Evolutionary conservation across 92 coral and sea anemone genomes (phyloP).

Genomic region (Galaxea fascicularis): DNA sequence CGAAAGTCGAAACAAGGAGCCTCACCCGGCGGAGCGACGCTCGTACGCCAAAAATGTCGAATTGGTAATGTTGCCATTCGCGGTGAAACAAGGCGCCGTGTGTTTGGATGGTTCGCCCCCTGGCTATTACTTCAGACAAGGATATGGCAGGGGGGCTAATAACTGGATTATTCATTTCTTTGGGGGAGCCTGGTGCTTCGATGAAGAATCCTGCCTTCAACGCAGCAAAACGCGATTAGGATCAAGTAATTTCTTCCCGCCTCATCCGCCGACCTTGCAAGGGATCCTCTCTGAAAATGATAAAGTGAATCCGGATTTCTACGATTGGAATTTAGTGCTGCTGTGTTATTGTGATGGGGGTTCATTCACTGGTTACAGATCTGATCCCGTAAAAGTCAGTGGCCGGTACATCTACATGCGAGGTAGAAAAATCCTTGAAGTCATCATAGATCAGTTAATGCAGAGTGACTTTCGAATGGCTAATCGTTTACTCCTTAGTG

Average conservation of each 20-base stretch:
- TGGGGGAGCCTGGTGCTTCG: conserved; percentile 95
- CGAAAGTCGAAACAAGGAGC: conserved; percentile 9
- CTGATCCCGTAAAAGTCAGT: conserved; percentile 76
- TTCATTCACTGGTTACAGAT: conserved; percentile 84
- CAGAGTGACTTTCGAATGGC: conserved; percentile 75
- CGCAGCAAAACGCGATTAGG: conserved; percentile 86
- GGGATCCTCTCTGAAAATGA: conserved; percentile 81
- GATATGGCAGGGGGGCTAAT: conserved; percentile 71
- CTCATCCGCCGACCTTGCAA: conserved; percentile 83
- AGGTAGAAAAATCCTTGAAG: conserved; percentile 87
- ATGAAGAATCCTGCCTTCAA: conserved; percentile 85
- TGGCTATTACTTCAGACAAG: conserved; percentile 81
- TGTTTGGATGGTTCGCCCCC: conserved; percentile 93
- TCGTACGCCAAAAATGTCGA: conserved; percentile 64
- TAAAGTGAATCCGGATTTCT: conserved; percentile 79
- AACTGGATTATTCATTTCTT: conserved; percentile 92
- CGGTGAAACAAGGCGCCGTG: conserved; percentile 79
- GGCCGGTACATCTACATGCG: conserved; percentile 78
- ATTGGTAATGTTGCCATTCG: conserved; percentile 63
- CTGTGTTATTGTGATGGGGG: conserved; percentile 90
- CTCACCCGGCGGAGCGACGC: conserved; percentile 33
- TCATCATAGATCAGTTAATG: conserved; percentile 75
- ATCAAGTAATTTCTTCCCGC: conserved; percentile 76
- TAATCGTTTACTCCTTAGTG: conserved; percentile 79
- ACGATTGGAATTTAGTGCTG: conserved; percentile 85